Evolutionary conservation across 2,113 vertebrate species (phyloP).

Genomic region (Myotis lucifugus): DNA sequence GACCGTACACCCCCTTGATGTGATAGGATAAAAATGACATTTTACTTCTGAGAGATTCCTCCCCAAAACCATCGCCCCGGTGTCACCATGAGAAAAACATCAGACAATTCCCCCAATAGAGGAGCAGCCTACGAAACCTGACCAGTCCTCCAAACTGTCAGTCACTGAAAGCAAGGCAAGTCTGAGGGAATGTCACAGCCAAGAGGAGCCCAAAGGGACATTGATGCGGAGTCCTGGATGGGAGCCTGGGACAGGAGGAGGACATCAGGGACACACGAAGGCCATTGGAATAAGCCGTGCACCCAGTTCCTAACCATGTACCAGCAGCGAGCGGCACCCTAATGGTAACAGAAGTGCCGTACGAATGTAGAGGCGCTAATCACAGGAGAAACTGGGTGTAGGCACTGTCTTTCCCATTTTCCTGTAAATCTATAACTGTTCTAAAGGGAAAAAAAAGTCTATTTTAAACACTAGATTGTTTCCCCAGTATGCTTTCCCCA

Average conservation of each 20-base stretch:
- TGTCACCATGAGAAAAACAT: background rate
- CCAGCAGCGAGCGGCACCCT: fast-evolving
- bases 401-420: no score
- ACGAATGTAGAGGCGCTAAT: fast-evolving
- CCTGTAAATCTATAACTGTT: background rate
- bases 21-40: background rate
- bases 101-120: background rate
- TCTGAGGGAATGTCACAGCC: background rate
- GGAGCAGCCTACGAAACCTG: background rate
- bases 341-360: fast-evolving
- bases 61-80: background rate
- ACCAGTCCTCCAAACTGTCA: background rate
- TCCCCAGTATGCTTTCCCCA: background rate
- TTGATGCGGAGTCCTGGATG: fast-evolving
- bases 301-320: fast-evolving
- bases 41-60: background rate
- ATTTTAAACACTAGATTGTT: background rate
- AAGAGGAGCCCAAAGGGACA: background rate
- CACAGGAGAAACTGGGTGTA: fast-evolving
- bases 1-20: background rate
- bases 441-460: background rate
- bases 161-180: background rate
- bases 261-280: background rate
- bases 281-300: fast-evolving
- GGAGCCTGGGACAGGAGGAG: background rate